phyloP scores from a whole-genome alignment of 2,797 vertebrate genomes.

The Sylvia borin region DNA sequence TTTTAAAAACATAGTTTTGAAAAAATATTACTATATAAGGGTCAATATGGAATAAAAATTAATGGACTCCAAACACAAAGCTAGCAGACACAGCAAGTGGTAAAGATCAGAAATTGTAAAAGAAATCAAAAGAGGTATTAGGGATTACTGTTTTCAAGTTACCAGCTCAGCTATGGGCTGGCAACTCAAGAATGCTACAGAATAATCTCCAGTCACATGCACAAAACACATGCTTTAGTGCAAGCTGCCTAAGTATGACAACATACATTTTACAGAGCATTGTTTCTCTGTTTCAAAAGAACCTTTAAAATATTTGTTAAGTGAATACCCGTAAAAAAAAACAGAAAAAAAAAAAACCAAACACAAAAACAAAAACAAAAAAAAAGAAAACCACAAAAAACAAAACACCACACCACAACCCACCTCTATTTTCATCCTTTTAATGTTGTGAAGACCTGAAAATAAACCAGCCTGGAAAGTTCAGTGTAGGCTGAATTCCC shows the following conservation, averaged over 20 bases:
- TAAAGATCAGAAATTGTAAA: neutral
- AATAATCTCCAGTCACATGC: slow-evolving; percentile 14
- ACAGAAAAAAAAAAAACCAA: neutral
- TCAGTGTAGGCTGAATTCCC: neutral
- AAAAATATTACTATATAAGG: neutral
- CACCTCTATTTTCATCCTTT: neutral
- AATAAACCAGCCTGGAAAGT: neutral
- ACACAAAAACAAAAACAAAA: neutral
- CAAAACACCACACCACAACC: too few relatives aligned
- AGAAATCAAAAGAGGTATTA: neutral
- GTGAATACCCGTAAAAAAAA: neutral
- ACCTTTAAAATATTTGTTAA: neutral
- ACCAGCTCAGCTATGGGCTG: neutral
- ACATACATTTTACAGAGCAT: neutral
- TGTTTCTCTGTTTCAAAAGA: neutral
- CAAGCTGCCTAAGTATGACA: neutral
- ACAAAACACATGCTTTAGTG: neutral
- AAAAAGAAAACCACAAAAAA: neutral
- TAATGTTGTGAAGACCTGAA: neutral
- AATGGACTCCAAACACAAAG: neutral
- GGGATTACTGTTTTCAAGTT: neutral
- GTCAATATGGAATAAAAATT: neutral
- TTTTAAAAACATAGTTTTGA: neutral
- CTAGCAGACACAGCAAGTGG: neutral
- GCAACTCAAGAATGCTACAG: neutral